Percentiles rank a stretch among this genome's conserved stretches.
Evolutionary conservation across 2,797 vertebrate species (phyloP).

Genomic region (Crax fasciolata): DNA sequence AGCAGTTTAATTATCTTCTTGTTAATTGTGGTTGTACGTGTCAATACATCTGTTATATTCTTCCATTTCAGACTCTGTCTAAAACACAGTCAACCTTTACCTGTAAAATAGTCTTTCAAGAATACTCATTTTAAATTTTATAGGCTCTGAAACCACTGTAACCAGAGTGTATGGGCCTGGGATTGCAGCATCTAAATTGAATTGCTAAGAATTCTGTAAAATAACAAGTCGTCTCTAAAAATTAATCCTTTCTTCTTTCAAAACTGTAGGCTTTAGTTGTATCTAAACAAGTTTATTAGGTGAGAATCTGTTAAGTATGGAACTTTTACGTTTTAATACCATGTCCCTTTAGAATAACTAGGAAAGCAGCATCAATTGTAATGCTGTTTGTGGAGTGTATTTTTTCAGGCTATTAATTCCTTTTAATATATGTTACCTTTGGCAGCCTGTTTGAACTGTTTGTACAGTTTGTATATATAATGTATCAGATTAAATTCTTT

Average conservation of each 20-base stretch:
- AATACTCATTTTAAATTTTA: conserved; percentile 54
- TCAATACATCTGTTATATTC: conserved; percentile 13
- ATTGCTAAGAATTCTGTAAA: conserved; percentile 65
- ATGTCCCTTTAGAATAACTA: conserved; percentile 70
- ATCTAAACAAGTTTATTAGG: conserved; percentile 76
- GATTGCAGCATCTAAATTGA: conserved; percentile 33
- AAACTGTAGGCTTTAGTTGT: conserved; percentile 62
- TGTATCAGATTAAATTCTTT: conserved; percentile 74
- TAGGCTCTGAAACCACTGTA: conserved; percentile 34
- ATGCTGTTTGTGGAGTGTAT: conserved; percentile 60
- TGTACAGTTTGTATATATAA: conserved; percentile 69
- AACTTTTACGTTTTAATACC: conserved; percentile 72
- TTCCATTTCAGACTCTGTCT: background rate
- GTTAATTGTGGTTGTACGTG: background rate
- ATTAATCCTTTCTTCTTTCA: conserved; percentile 46
- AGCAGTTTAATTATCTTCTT: background rate
- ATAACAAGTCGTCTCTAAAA: conserved; percentile 65
- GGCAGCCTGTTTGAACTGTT: conserved; percentile 65
- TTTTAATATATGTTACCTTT: conserved; percentile 70
- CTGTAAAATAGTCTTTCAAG: conserved; percentile 13
- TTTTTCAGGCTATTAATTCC: conserved; percentile 75
- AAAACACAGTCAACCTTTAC: background rate
- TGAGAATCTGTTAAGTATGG: conserved; percentile 78
- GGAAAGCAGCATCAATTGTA: conserved; percentile 71
- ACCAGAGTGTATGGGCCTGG: background rate